These are phyloP conservation scores for Tyto alba DNA, from an alignment of 2,113 vertebrate species.

Conservation along the genomic window DNA sequence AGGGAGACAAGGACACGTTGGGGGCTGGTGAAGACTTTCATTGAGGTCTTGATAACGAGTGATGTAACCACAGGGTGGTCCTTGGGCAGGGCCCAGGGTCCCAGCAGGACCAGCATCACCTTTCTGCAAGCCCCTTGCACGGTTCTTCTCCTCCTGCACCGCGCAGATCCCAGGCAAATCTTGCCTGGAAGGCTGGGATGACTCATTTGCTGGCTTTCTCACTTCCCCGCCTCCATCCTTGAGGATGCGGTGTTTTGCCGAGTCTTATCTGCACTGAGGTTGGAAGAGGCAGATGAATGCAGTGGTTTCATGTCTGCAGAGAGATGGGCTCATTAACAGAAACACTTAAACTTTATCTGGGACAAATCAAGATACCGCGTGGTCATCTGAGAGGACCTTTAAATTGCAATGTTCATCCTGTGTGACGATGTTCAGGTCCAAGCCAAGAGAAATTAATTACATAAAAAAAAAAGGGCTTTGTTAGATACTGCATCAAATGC, in stretches of 20 bases:
- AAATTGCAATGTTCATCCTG: not conserved
- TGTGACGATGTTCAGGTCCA: not conserved
- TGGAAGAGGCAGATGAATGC: slow-evolving; percentile 48
- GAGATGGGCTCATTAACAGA: not conserved
- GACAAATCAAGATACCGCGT: accelerated
- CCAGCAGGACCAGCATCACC: not conserved
- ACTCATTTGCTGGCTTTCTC: slow-evolving; percentile 46
- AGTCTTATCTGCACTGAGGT: not conserved
- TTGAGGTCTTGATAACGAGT: not conserved
- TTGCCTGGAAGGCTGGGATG: slow-evolving; percentile 26
- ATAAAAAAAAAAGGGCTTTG: not conserved
- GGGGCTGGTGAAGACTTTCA: not conserved
- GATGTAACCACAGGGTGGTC: not conserved
- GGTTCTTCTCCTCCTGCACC: not conserved
- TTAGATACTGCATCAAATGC: not conserved
- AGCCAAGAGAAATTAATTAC: not conserved
- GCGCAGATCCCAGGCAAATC: not conserved
- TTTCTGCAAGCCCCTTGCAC: not conserved
- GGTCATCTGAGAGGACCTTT: not conserved
- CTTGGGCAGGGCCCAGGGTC: not conserved
- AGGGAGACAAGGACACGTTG: not conserved
- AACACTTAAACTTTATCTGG: not conserved
- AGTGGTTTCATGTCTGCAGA: slow-evolving; percentile 23
- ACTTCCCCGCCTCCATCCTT: slow-evolving; percentile 38
- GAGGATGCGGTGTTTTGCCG: slow-evolving; percentile 27